These are phyloP conservation scores for Empidonax alnorum DNA, from an alignment of 2,113 vertebrate species.

Conservation along the genomic window DNA sequence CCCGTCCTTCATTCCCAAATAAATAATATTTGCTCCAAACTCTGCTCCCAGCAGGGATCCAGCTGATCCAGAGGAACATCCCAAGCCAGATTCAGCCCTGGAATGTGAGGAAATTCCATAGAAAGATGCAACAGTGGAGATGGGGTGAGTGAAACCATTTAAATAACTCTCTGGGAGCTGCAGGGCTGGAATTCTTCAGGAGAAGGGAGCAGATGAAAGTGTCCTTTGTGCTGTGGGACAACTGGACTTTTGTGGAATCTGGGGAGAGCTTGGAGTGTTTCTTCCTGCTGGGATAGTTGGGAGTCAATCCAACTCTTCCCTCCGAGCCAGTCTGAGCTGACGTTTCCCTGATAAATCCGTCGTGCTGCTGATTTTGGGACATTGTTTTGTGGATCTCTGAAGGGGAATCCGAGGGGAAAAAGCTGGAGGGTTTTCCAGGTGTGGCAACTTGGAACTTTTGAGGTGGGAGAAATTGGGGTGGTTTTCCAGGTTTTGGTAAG, in stretches of 20 bases:
- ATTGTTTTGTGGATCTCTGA: background rate
- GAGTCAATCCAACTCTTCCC: background rate
- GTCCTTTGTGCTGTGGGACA: slow-evolving; percentile 23
- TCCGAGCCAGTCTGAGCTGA: background rate
- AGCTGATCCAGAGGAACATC: slow-evolving; percentile 58
- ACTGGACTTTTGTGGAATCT: background rate
- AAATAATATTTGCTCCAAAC: background rate
- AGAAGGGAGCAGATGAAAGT: background rate
- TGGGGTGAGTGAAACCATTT: background rate
- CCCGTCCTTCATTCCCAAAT: background rate
- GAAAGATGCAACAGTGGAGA: slow-evolving; percentile 44
- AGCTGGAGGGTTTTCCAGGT: background rate
- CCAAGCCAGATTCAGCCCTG: slow-evolving; percentile 36
- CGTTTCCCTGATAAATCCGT: background rate
- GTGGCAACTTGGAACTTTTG: background rate
- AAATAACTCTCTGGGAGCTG: background rate
- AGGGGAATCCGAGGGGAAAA: background rate
- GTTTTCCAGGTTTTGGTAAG: background rate
- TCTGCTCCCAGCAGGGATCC: slow-evolving; percentile 29
- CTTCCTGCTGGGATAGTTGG: background rate
- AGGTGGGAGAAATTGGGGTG: background rate
- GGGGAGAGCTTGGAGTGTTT: background rate
- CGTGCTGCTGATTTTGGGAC: background rate
- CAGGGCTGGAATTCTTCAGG: background rate
- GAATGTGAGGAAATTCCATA: slow-evolving; percentile 54